Base-by-base conservation (phyloP, 1,140 invertebrate species). In the Bombus haemorrhoidalis region DNA sequence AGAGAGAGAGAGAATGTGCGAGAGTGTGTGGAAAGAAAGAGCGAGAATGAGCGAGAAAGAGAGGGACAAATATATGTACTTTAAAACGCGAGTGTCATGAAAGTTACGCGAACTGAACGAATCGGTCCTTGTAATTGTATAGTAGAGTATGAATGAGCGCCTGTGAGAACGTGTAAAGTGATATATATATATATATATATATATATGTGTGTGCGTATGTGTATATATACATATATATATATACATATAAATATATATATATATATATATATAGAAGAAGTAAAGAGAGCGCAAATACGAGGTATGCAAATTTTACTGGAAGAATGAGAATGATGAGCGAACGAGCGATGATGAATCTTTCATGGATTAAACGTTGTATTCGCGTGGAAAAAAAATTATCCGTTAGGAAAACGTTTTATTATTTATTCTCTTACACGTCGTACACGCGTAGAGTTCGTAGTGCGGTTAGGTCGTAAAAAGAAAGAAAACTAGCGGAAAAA, bases 371-470 rank as follows among this genome's bases (percentile, higher is more conserved):
- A 86, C 34, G 47, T 57, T 57, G 57, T 76, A 74, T 66, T 62
- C 88, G 88, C 86, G 88, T 82, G 82, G 43, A 80, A 80, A 47
- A 53, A 37, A 32, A 89, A 79, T 64, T 73, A 80, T 88, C 81
- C 83, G 88, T 80, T 90, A 90, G 89, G 64, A 89, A 91, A 93
- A 82, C 90, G 91, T 93, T 93, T 94, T 94, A 94, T 95, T 95
- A 95, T 95, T 95, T 95, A 95, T 95, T 95, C 92, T 94, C 93
- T 92, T 94, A 94, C 75, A 78, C 91, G 91, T 94, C 92, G 91
- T 94, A 93, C 89, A 91, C 86, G 72, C 77, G 81, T 90, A 90
- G 86, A 89, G 80, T 83, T 59, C 62, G 76, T 90, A 90, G 91
- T 89, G 89, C 92, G 91, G 91, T 93, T 92, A 90, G 89, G 92